phyloP scores from a whole-genome alignment of 1,140 invertebrate species.

The Aphidius gifuensis region DNA sequence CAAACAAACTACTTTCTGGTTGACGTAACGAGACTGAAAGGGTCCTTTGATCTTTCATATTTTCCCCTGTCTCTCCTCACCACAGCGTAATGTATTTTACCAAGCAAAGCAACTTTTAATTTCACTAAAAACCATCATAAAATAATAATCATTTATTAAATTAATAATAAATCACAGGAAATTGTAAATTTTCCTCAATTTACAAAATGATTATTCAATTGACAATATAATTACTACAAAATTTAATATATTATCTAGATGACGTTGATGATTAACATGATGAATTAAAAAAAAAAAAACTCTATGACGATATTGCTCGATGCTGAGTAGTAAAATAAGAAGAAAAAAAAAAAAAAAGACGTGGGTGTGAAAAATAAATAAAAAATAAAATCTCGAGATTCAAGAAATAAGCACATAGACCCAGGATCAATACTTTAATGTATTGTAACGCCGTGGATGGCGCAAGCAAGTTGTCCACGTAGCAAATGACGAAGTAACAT shows the following conservation, averaged over 20 bases:
- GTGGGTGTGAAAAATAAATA: not conserved
- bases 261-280: too few species aligned
- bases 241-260: too few species aligned
- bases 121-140: not conserved
- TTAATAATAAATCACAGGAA: not conserved
- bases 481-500: slow-evolving; percentile 8
- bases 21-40: slow-evolving; percentile 26
- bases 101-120: slow-evolving; percentile 6
- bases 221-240: too few species aligned
- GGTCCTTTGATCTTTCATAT: slow-evolving; percentile 36
- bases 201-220: too few species aligned
- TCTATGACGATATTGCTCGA: not conserved
- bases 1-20: slow-evolving; percentile 20
- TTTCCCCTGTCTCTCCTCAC: not conserved
- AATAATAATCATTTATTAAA: not conserved
- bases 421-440: slow-evolving; percentile 45
- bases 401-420: slow-evolving; percentile 22
- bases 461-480: slow-evolving; percentile 30
- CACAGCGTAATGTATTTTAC: slow-evolving; percentile 28
- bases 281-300: not conserved
- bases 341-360: not conserved
- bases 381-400: slow-evolving; percentile 21
- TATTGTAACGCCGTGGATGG: slow-evolving; percentile 26
- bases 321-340: too few species aligned
- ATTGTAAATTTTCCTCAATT: not conserved